phyloP scores from a whole-genome alignment of 2,888 invertebrate genomes.

The Pyrocoelia pectoralis region DNA sequence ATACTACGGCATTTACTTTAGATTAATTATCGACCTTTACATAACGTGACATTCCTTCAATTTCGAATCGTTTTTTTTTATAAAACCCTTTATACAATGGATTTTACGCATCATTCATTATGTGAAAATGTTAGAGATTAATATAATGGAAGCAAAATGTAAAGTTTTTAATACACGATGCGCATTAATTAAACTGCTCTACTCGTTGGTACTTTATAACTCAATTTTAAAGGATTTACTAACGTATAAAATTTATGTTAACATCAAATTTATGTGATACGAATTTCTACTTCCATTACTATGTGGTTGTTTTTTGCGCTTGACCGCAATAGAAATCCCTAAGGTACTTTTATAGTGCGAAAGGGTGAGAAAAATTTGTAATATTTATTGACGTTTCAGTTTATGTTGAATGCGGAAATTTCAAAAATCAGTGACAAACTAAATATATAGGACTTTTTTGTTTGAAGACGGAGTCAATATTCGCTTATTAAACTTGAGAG shows the following conservation, averaged over 20 bases:
- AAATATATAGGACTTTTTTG: not conserved
- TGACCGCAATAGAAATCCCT: not conserved
- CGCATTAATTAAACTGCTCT: too few relatives aligned
- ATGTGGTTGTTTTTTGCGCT: too few relatives aligned
- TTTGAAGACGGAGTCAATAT: not conserved
- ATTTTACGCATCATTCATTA: conserved; percentile 10
- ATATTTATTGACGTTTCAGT: too few relatives aligned
- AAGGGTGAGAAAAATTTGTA: too few relatives aligned
- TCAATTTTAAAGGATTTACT: too few relatives aligned
- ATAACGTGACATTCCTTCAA: conserved; percentile 8
- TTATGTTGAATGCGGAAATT: too few relatives aligned
- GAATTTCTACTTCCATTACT: too few relatives aligned
- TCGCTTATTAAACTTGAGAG: not conserved
- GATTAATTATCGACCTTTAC: conserved; percentile 11
- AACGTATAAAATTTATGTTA: too few relatives aligned
- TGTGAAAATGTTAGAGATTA: not conserved
- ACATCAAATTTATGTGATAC: not conserved
- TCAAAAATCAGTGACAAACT: too few relatives aligned
- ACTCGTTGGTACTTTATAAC: too few relatives aligned
- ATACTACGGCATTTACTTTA: not conserved
- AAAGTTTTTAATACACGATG: too few relatives aligned
- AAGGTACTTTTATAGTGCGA: not conserved
- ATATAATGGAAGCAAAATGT: too few relatives aligned
- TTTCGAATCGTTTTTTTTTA: not conserved
- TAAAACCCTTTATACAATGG: conserved; percentile 1